These are phyloP conservation scores for Strix uralensis DNA, from an alignment of 2,113 vertebrate genomes.

Conservation along the genomic window DNA sequence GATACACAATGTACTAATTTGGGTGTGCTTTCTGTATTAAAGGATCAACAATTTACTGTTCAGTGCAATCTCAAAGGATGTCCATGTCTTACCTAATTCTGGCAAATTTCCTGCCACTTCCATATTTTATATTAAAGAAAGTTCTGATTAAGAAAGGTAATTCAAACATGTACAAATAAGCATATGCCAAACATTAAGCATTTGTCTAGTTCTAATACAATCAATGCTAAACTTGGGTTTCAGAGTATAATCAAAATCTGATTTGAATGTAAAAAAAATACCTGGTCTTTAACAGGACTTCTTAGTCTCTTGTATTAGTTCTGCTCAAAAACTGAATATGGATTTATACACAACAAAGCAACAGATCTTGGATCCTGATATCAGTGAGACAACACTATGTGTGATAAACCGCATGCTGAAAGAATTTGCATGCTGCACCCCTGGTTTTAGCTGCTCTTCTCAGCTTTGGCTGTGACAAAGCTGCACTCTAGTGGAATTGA, in stretches of 20 bases:
- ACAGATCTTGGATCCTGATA: background rate
- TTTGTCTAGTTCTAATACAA: background rate
- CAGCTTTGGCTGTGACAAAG: constrained; percentile 4
- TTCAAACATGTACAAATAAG: background rate
- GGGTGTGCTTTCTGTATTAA: background rate
- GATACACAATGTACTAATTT: background rate
- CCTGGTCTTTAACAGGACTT: background rate
- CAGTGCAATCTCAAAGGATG: background rate
- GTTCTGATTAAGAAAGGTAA: background rate
- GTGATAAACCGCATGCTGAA: background rate
- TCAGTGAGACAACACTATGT: background rate
- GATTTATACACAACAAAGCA: background rate
- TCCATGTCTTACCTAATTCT: background rate
- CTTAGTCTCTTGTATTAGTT: background rate
- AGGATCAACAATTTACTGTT: background rate
- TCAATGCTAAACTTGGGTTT: background rate
- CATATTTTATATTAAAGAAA: background rate
- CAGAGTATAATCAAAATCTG: background rate
- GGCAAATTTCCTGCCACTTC: background rate
- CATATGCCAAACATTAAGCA: background rate
- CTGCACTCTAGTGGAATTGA: constrained; percentile 46
- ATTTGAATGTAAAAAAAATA: background rate
- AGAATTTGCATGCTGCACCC: background rate
- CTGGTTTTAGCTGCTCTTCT: background rate
- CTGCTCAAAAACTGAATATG: background rate